phyloP scores from a whole-genome alignment of 2,888 invertebrate genomes.

The Pyrochroa serraticornis region DNA sequence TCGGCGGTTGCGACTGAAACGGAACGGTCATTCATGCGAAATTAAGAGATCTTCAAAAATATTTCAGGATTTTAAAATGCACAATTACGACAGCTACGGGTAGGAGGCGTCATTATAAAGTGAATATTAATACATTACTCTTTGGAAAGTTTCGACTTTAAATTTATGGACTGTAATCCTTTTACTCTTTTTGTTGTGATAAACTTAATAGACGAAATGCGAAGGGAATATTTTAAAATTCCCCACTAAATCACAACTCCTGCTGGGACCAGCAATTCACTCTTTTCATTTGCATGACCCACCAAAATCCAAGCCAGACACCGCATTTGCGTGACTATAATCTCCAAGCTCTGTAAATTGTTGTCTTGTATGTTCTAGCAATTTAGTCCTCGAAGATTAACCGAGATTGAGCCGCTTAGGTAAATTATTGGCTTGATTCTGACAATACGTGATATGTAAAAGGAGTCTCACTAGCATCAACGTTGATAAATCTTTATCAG shows the following conservation, averaged over 20 bases:
- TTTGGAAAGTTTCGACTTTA: slow-evolving; percentile 27
- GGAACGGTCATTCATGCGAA: slow-evolving; percentile 8
- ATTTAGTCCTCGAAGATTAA: too few relatives aligned
- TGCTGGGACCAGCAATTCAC: too few relatives aligned
- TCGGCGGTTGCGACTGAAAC: slow-evolving; percentile 2
- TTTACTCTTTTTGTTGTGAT: slow-evolving; percentile 30
- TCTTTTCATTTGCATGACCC: too few relatives aligned
- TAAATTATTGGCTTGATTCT: too few relatives aligned
- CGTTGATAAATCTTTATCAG: too few relatives aligned
- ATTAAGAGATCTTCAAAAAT: slow-evolving; percentile 29
- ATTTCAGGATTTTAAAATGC: slow-evolving; percentile 32
- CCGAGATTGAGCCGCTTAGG: too few relatives aligned
- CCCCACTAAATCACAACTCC: not conserved
- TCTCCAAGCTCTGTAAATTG: too few relatives aligned
- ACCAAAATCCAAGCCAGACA: too few relatives aligned
- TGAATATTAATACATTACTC: slow-evolving; percentile 34
- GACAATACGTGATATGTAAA: too few relatives aligned
- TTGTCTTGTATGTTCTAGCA: too few relatives aligned
- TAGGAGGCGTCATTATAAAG: slow-evolving; percentile 35
- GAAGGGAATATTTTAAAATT: slow-evolving; percentile 21
- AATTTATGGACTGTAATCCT: slow-evolving; percentile 32
- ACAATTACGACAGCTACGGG: slow-evolving; percentile 31
- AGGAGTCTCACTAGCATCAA: too few relatives aligned
- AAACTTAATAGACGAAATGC: slow-evolving; percentile 27
- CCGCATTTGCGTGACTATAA: too few relatives aligned